Base-by-base conservation (phyloP, 2,797 vertebrate species). In the Micrastur ruficollis region DNA sequence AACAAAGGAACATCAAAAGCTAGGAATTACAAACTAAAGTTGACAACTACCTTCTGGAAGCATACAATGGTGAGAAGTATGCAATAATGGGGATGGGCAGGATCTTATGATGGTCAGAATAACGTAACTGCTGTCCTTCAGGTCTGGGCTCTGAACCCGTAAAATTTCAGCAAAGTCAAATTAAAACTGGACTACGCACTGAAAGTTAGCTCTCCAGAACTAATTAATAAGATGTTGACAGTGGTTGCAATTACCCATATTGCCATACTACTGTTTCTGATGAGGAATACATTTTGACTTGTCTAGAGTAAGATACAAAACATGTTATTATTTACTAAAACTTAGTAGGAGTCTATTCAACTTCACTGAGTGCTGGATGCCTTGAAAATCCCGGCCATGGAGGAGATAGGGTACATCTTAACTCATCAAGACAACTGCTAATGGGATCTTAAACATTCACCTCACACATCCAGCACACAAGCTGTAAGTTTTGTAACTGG, bases 231-330 rank as follows among this genome's bases (percentile, higher is more conserved):
- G 40, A 36, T 20, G 9, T 0, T 66, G 38, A 8, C 63, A 53
- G 78, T 25, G 29, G 61, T 26, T 80, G 47, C 58, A 8, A 12
- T 52, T 27, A 29, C 42, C n/a, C 19, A 3, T 19, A 23, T 15
- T 0, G 0, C 18, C 62, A 15, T 1, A 0, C 29, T 55, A 12
- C 2, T 34, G 38, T 13, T 70, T 89, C 58, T 34, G 56, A 42
- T 22, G 11, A 70, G n/a, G 22, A 73, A 40, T 31, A 36, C 8
- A 18, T 21, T 42, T 32, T 56, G 32, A 14, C 44, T 71, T 53
- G 27, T 53, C 27, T 20, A 25, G 0, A 34, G 26, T 38, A 75
- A 75, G 31, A 63, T 6, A 73, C 16, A 49, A 22, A 62, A 0
- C 10, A 31, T 0, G 6, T 8, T 34, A 67, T 62, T 68, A 11